Percentiles rank a stretch among this genome's conserved stretches.
Conservation (phyloP, 2,888 invertebrate genomes). For the Siphonodentalium dalli region DNA sequence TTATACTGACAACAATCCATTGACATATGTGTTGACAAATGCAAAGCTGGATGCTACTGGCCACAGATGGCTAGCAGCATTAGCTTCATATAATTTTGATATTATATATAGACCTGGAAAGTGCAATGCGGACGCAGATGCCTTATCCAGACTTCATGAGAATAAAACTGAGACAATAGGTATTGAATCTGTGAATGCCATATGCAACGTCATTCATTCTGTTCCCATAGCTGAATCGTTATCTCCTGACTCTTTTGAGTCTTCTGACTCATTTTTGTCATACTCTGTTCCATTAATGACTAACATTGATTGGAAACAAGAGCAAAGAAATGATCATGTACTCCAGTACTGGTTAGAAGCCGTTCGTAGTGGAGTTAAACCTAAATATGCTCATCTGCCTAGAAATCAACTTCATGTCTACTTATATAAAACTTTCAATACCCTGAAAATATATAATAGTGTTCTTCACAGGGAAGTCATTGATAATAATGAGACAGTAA, state of each 20-base stretch:
- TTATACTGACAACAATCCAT: slow-evolving; percentile 30
- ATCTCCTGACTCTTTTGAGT: too few species aligned
- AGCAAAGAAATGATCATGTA: slow-evolving; percentile 5
- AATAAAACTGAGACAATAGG: neutral
- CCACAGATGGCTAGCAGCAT: slow-evolving; percentile 26
- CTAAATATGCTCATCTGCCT: too few species aligned
- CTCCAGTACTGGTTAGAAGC: slow-evolving; percentile 1
- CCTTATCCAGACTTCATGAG: slow-evolving; percentile 27
- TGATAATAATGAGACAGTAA: neutral
- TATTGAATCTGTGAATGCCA: slow-evolving; percentile 4
- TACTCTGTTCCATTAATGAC: too few species aligned
- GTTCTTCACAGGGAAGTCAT: slow-evolving; percentile 9
- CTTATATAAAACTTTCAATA: slow-evolving; percentile 10
- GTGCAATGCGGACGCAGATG: slow-evolving; percentile 30
- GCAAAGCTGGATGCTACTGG: slow-evolving; percentile 31
- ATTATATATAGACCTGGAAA: slow-evolving; percentile 29
- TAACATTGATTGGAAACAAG: slow-evolving; percentile 1
- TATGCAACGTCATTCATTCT: slow-evolving; percentile 1
- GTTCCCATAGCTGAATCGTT: neutral
- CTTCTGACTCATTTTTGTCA: too few species aligned
- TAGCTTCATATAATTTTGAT: slow-evolving; percentile 24
- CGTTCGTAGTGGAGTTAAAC: too few species aligned
- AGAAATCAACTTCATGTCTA: too few species aligned
- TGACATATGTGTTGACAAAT: slow-evolving; percentile 26
- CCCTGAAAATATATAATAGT: neutral